phyloP scores from a whole-genome alignment of 37 sponge, comb jelly and placozoan genomes.

The Cladorhizidae sp. region DNA sequence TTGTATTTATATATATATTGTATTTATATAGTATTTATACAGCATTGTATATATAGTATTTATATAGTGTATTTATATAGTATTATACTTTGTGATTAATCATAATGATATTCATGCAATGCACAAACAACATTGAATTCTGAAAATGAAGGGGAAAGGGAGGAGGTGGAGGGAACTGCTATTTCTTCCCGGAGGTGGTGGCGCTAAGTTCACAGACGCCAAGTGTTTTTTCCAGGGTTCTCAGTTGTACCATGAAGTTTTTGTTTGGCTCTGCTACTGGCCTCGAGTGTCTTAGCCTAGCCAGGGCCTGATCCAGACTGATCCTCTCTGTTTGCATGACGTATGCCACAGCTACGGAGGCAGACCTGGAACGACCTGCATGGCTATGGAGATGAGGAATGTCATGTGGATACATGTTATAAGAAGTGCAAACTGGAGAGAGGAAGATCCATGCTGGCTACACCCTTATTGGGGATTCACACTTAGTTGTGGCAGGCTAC shows the following conservation, averaged over 20 bases:
- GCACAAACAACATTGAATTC: too few relatives aligned
- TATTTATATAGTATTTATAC: too few relatives aligned
- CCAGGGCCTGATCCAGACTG: slow-evolving; percentile 28
- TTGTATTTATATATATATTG: too few relatives aligned
- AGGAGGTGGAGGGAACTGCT: neutral
- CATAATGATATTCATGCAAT: too few relatives aligned
- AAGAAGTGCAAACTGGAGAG: neutral
- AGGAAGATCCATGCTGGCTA: neutral
- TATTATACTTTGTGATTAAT: too few relatives aligned
- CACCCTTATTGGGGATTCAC: neutral
- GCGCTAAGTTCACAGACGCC: neutral
- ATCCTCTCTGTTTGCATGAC: slow-evolving; percentile 52
- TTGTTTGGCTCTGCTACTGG: slow-evolving; percentile 67
- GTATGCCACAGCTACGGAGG: slow-evolving; percentile 69
- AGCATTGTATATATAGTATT: too few relatives aligned
- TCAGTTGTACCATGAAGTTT: slow-evolving; percentile 61
- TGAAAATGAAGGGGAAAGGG: too few relatives aligned
- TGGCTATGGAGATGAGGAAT: too few relatives aligned
- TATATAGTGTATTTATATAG: too few relatives aligned
- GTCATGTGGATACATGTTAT: too few relatives aligned
- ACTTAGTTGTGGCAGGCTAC: too few relatives aligned
- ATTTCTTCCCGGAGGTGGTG: neutral
- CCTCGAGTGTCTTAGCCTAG: slow-evolving; percentile 53
- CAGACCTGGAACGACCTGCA: slow-evolving; percentile 75
- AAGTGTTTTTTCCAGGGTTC: slow-evolving; percentile 25